These are phyloP conservation scores for Acleris sparsana DNA, from an alignment of 2,888 invertebrate genomes.

Conservation along the genomic window DNA sequence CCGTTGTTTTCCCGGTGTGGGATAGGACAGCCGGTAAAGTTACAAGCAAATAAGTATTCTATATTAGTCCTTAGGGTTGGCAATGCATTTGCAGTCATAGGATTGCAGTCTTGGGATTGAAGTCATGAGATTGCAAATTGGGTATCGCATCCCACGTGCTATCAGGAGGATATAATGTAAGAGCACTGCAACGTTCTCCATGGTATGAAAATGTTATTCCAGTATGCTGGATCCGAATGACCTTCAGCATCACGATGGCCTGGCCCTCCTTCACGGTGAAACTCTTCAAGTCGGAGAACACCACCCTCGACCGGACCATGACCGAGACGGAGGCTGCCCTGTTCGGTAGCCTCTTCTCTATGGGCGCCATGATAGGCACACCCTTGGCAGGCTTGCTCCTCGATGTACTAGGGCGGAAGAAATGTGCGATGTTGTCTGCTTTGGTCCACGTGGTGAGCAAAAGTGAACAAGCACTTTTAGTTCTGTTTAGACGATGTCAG, in stretches of 20 bases:
- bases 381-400: constrained; percentile 42
- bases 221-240: constrained; percentile 44
- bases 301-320: constrained; percentile 46
- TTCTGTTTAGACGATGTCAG: no score
- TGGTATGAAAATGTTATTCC: neutral
- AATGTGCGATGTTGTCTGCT: constrained; percentile 41
- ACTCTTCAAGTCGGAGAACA: constrained; percentile 44
- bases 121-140: no score
- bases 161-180: no score
- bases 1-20: no score
- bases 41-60: no score
- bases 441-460: constrained; percentile 41
- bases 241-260: constrained; percentile 42
- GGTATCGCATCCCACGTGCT: no score
- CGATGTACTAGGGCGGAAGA: constrained; percentile 45
- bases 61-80: no score
- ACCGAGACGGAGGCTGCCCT: constrained; percentile 43
- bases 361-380: constrained; percentile 44
- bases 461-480: neutral
- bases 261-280: constrained; percentile 47
- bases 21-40: no score
- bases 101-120: no score
- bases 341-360: constrained; percentile 44
- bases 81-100: no score
- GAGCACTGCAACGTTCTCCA: neutral